These are phyloP conservation scores for Eupleurogrammus muticus DNA, from an alignment of 2,797 vertebrate species.

Conservation along the genomic window DNA sequence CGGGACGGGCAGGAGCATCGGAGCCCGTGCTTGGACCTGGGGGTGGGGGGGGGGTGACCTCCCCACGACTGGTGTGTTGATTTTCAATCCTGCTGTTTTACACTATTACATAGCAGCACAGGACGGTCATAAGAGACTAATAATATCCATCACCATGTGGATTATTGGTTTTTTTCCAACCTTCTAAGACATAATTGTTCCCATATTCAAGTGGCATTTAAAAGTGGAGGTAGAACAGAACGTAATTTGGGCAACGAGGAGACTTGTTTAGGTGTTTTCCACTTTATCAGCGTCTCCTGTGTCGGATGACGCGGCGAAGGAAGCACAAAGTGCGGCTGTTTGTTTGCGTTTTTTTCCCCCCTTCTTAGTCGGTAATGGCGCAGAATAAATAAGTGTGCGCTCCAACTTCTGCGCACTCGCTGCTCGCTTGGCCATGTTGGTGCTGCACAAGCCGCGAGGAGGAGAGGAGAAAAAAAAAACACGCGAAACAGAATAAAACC, in stretches of 20 bases:
- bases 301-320: background rate
- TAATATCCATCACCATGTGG: background rate
- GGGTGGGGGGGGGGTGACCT: slow-evolving; percentile 1
- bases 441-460: too few relatives aligned
- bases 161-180: background rate
- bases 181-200: too few relatives aligned
- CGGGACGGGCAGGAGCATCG: slow-evolving; percentile 21
- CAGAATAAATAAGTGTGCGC: slow-evolving; percentile 41
- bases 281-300: background rate
- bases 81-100: background rate
- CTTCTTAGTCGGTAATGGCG: slow-evolving; percentile 7
- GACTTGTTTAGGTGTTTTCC: background rate
- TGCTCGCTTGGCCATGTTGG: slow-evolving; percentile 64
- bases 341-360: background rate
- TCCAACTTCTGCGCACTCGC: slow-evolving; percentile 51
- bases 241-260: background rate
- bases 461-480: slow-evolving; percentile 38
- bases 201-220: background rate
- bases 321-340: background rate
- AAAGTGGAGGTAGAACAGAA: background rate
- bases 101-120: background rate
- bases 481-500: slow-evolving; percentile 17
- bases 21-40: slow-evolving; percentile 12
- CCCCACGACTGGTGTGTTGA: background rate
- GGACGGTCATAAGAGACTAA: background rate